Evolutionary conservation across 2,797 vertebrate species (phyloP), one percentile per base, ranked within the genome.

Genomic region (Emys orbicularis): DNA sequence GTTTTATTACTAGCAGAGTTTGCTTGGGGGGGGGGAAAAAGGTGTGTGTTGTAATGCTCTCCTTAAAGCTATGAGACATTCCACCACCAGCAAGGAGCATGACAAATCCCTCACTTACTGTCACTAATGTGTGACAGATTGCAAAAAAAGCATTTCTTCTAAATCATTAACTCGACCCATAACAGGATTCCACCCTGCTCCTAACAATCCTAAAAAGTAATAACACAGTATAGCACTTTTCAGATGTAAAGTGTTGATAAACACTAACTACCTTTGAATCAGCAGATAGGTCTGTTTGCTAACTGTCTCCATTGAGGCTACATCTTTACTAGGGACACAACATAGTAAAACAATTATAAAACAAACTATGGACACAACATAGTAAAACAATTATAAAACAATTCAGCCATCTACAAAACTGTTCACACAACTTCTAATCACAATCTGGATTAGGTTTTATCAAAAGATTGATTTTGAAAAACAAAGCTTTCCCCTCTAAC

Each of bases 401-500:
- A 79, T 88, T 92, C 89, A 92, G 41, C 87, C 84, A 95, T 91
- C 92, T 92, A 90, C 90, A 93, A 89, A 92, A 54, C 84, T 72
- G 19, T 72, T 41, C 37, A 72, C 65, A 21, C 19, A 21, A 72
- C 2, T 72, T 41, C 65, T 72, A 41, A 72, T 37, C 65, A 72
- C 65, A 72, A 41, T 41, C 19, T 72, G 65, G 19, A 72, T n/a
- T 72, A 72, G 65, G 65, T 72, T 41, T 72, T 41, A 72, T 23
- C 65, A 72, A 23, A 72, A 41, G 19, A 37, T 72, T 72, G 10
- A 72, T 21, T 72, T 72, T 93, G 25, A 1, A 86, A 92, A 92
- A 52, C 49, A 74, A 79, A 93, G 90, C 82, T 90, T 92, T 87
- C 96, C 91, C 84, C 90, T 94, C 82, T 59, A 94, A 91, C 80